Percentiles rank a stretch among this genome's conserved stretches.
Evolutionary conservation across 2,888 invertebrate genomes (phyloP).

Genomic region (Chrysotoxum bicinctum): DNA sequence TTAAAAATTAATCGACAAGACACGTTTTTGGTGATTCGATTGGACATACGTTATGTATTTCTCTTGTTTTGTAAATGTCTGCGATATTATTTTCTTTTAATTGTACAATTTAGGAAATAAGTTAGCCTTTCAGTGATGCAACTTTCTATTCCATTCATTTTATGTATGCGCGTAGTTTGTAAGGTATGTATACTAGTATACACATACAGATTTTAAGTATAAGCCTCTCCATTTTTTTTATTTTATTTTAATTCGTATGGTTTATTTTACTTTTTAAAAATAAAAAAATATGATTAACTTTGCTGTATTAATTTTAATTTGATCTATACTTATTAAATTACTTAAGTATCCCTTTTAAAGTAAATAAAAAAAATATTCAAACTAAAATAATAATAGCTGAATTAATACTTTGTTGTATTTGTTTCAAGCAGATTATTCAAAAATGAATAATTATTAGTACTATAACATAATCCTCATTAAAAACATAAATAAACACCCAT

Average conservation of each 20-base stretch:
- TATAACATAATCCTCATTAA: not conserved
- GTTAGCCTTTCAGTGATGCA: not conserved
- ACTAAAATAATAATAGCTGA: constrained; percentile 23
- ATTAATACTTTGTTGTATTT: constrained; percentile 32
- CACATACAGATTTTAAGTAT: not conserved
- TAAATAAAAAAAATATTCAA: not conserved
- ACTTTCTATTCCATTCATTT: not conserved
- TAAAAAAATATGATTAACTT: not conserved
- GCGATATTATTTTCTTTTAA: not conserved
- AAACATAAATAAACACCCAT: not conserved
- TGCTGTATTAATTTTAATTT: not conserved
- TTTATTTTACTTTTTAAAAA: constrained; percentile 4
- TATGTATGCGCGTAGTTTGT: too few relatives aligned
- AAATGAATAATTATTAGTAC: constrained; percentile 19
- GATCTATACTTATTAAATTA: not conserved
- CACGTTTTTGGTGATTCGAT: constrained; percentile 57
- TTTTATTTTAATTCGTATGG: constrained; percentile 5
- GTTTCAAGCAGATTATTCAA: constrained; percentile 38
- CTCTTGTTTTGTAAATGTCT: not conserved
- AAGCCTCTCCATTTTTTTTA: not conserved
- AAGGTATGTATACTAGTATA: not conserved
- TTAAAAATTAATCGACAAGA: constrained; percentile 40
- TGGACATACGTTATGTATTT: not conserved
- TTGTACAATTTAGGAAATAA: constrained; percentile 6
- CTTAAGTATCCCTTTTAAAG: not conserved